These are phyloP conservation scores for Anas flavirostris DNA, from an alignment of 2,797 vertebrate species.

Conservation along the genomic window DNA sequence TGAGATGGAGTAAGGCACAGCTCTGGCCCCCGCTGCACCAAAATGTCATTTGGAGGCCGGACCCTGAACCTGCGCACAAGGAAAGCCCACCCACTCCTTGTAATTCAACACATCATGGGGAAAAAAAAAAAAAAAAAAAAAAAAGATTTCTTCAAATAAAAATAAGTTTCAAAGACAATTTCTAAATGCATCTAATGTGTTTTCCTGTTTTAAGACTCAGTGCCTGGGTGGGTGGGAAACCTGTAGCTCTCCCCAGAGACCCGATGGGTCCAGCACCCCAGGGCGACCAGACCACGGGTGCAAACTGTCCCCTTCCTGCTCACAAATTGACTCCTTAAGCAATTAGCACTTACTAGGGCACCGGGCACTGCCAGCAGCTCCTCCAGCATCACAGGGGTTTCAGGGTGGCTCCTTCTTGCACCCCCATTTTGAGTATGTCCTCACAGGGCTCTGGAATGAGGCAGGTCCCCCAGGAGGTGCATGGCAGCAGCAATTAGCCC, in stretches of 20 bases:
- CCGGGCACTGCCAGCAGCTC: background rate
- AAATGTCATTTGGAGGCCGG: rapidly evolving
- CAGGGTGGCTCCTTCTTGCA: background rate
- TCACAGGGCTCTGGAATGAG: rapidly evolving
- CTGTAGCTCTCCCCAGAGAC: background rate
- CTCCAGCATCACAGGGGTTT: background rate
- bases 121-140: no score
- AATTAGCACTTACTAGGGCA: background rate
- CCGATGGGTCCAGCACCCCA: background rate
- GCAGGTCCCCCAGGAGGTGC: no score
- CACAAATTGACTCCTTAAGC: background rate
- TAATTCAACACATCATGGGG: background rate
- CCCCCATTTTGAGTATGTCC: background rate
- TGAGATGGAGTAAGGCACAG: rapidly evolving
- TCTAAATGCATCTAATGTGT: rapidly evolving
- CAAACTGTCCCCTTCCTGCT: background rate
- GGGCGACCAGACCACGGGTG: background rate
- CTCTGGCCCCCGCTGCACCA: rapidly evolving
- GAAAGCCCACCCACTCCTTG: rapidly evolving
- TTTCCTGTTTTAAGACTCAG: rapidly evolving
- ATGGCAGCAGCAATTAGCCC: background rate
- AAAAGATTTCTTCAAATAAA: background rate
- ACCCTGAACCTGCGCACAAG: rapidly evolving
- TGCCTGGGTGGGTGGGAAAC: background rate
- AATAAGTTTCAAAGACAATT: background rate